A percentile compares a stretch with the other conserved stretches of the same genome.
Conservation (phyloP, 2,888 invertebrate genomes). For the Pinctada fucata region DNA sequence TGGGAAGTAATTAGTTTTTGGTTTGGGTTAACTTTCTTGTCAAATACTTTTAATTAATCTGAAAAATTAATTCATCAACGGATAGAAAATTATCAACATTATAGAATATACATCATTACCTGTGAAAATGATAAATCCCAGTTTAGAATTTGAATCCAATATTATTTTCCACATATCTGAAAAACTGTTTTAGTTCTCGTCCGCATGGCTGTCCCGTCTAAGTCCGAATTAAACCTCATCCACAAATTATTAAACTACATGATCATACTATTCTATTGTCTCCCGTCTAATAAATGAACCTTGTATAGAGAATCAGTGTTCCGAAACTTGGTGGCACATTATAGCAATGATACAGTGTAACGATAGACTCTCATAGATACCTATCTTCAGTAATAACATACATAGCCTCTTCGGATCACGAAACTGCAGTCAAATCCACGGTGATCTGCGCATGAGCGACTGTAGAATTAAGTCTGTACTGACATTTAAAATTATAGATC, state of each 20-base stretch:
- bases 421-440: too few species aligned
- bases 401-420: neutral
- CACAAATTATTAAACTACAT: neutral
- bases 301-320: neutral
- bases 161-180: neutral
- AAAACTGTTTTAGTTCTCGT: neutral
- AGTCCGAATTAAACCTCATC: neutral
- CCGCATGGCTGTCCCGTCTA: neutral
- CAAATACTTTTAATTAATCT: too few species aligned
- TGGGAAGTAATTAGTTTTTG: too few species aligned
- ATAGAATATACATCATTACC: neutral
- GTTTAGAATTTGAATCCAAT: neutral
- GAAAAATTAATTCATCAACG: too few species aligned
- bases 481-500: slow-evolving; percentile 1
- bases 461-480: neutral
- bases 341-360: neutral
- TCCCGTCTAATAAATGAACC: neutral
- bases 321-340: neutral
- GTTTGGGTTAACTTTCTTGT: too few species aligned
- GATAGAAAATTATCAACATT: too few species aligned
- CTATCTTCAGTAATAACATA: neutral
- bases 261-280: neutral
- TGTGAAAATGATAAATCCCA: neutral
- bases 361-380: neutral
- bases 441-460: neutral